These are phyloP conservation scores for Liopterus haemorrhoidalis DNA, from an alignment of 2,888 invertebrate species.

Conservation along the genomic window DNA sequence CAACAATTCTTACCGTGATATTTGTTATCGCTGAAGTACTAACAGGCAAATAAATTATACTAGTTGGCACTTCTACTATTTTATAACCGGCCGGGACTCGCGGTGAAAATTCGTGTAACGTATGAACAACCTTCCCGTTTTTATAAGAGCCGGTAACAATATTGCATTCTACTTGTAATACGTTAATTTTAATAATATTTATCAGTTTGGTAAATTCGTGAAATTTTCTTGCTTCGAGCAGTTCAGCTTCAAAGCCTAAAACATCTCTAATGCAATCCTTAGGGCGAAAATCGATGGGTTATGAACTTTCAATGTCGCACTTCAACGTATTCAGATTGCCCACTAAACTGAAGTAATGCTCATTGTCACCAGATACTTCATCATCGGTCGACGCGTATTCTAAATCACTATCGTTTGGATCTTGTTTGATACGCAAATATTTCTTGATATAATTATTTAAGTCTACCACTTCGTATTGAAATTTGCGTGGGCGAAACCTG, in stretches of 20 bases:
- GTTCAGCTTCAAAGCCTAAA: constrained; percentile 30
- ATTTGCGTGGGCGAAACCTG: constrained; percentile 39
- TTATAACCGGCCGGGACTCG: constrained; percentile 38
- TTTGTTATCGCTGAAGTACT: constrained; percentile 32
- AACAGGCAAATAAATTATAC: constrained; percentile 39
- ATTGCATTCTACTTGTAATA: constrained; percentile 34
- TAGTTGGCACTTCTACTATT: constrained; percentile 37
- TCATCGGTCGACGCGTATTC: too few species aligned
- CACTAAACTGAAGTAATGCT: too few species aligned
- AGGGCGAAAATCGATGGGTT: constrained; percentile 20
- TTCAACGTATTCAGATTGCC: too few species aligned
- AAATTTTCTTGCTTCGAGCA: constrained; percentile 19
- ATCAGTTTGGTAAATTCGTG: constrained; percentile 36
- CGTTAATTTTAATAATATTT: constrained; percentile 36
- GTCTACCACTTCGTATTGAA: too few species aligned
- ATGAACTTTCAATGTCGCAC: too few species aligned
- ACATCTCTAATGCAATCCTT: constrained; percentile 28
- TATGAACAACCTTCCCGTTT: constrained; percentile 35
- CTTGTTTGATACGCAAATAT: too few species aligned
- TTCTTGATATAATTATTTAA: too few species aligned
- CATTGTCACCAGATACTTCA: too few species aligned
- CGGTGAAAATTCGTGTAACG: constrained; percentile 39
- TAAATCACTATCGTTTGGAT: too few species aligned
- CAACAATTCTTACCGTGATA: constrained; percentile 35
- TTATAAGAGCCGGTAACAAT: constrained; percentile 33